Conservation (phyloP, 2,888 invertebrate species). For the Leptarthrus brevirostris region DNA sequence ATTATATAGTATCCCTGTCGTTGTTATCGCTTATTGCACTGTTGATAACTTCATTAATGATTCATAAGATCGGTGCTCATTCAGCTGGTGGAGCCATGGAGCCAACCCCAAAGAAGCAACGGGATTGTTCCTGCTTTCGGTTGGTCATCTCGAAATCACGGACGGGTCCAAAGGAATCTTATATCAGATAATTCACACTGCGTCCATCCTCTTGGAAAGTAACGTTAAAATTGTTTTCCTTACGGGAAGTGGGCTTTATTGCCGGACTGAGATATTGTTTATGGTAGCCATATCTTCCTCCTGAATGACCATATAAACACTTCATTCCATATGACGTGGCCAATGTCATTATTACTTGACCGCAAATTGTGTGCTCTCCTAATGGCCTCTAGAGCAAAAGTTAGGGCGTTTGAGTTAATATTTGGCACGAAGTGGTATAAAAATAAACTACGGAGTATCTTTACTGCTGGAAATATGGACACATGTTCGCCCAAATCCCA, state of each 20-base stretch:
- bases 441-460: conserved; percentile 8
- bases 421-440: conserved; percentile 3
- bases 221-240: conserved; percentile 13
- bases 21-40: conserved; percentile 46
- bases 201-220: background rate
- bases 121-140: background rate
- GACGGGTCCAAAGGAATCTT: background rate
- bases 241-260: conserved; percentile 11
- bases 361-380: conserved; percentile 23
- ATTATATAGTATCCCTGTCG: background rate
- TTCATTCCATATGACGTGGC: conserved; percentile 51
- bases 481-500: background rate
- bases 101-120: background rate
- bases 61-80: conserved; percentile 35
- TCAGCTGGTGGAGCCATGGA: background rate
- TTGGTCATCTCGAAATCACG: background rate
- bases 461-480: background rate
- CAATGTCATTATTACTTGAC: conserved; percentile 46
- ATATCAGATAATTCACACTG: background rate
- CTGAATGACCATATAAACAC: conserved; percentile 51
- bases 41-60: conserved; percentile 48
- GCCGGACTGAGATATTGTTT: conserved; percentile 47
- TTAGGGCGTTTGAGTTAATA: conserved; percentile 22
- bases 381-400: conserved; percentile 5
- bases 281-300: conserved; percentile 49